These are phyloP conservation scores for Cheilosia impressa DNA, from an alignment of 2,888 invertebrate species.

Conservation along the genomic window DNA sequence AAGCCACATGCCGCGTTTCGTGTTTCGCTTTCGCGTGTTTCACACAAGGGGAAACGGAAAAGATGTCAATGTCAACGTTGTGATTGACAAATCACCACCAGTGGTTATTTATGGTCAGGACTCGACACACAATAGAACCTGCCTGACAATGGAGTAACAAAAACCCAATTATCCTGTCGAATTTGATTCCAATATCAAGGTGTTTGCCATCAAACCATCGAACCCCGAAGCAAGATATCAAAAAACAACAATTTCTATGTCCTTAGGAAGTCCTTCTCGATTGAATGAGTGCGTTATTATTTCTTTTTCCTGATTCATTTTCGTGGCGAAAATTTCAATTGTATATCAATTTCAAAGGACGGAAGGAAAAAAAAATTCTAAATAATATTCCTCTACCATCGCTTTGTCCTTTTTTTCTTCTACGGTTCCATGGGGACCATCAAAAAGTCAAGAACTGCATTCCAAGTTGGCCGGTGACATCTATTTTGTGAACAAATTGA, in stretches of 20 bases:
- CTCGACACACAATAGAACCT: conserved; percentile 16
- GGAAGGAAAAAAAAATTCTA: conserved; percentile 15
- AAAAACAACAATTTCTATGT: conserved; percentile 32
- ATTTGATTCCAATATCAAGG: conserved; percentile 64
- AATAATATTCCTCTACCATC: conserved; percentile 47
- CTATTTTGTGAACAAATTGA: conserved; percentile 56
- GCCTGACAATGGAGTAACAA: conserved; percentile 44
- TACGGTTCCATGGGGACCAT: conserved; percentile 14
- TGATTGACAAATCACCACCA: conserved; percentile 72
- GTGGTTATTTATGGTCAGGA: conserved; percentile 8
- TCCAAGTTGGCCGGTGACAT: conserved; percentile 36
- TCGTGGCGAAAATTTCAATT: conserved; percentile 37
- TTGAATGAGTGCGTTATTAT: conserved; percentile 41
- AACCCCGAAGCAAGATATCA: conserved; percentile 54
- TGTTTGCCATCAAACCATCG: conserved; percentile 47
- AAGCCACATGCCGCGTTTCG: conserved; percentile 23
- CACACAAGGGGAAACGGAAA: conserved; percentile 16
- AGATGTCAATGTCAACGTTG: conserved; percentile 52
- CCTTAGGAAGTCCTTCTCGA: conserved; percentile 60
- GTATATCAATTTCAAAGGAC: conserved; percentile 59
- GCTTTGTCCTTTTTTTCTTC: neutral
- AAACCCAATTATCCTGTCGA: conserved; percentile 71
- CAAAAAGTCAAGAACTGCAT: conserved; percentile 59
- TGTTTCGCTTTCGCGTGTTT: conserved; percentile 28
- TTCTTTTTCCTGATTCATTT: conserved; percentile 55